Conservation (phyloP, 1,140 invertebrate species). For the Potamilus streckersoni region DNA sequence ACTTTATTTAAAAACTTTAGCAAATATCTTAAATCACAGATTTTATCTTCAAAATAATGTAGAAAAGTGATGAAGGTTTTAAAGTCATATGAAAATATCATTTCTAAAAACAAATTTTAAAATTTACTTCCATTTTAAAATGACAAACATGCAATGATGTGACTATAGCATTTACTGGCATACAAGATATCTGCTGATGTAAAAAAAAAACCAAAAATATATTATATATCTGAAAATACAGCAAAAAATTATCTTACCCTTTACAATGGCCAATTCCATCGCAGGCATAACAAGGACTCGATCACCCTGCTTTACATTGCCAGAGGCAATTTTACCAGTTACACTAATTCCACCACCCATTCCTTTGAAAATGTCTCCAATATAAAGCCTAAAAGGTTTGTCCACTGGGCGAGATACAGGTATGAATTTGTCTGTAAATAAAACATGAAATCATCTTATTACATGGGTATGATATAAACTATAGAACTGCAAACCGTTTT, state of each 20-base stretch:
- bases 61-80: too few relatives aligned
- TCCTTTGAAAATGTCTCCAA: constrained; percentile 96
- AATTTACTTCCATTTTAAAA: too few relatives aligned
- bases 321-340: constrained; percentile 91
- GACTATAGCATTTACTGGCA: too few relatives aligned
- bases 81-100: too few relatives aligned
- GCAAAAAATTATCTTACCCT: constrained; percentile 49
- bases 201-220: background rate
- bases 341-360: constrained; percentile 84
- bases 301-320: constrained; percentile 85
- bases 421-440: constrained; percentile 61
- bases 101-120: too few relatives aligned
- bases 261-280: constrained; percentile 59
- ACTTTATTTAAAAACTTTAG: too few relatives aligned
- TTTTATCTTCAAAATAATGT: too few relatives aligned
- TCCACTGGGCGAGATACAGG: constrained; percentile 80
- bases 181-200: too few relatives aligned
- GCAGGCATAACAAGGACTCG: constrained; percentile 89
- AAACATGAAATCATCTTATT: constrained; percentile 16
- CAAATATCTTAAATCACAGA: too few relatives aligned
- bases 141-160: too few relatives aligned
- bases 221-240: background rate
- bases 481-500: background rate
- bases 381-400: constrained; percentile 87
- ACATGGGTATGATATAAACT: background rate